Evolutionary conservation across 2,113 vertebrate species (phyloP).

Genomic region (Sinocyclocheilus grahami): DNA sequence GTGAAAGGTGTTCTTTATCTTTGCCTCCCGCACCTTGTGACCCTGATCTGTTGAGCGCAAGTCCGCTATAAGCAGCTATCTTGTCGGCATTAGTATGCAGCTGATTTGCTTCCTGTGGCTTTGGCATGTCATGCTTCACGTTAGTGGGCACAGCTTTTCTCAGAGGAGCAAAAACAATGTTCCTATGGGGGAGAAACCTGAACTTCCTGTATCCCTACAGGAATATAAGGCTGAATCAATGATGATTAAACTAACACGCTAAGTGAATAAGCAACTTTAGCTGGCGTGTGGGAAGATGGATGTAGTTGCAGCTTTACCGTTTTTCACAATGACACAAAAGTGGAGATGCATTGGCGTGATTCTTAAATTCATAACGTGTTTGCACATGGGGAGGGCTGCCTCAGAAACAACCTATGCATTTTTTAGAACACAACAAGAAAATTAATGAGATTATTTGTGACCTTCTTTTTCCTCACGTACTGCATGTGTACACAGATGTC

Average conservation of each 20-base stretch:
- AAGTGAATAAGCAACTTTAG: conserved; percentile 30
- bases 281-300: conserved; percentile 41
- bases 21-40: conserved; percentile 20
- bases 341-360: not conserved
- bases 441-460: conserved; percentile 35
- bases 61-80: conserved; percentile 35
- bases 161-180: conserved; percentile 10
- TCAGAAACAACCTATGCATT: no score
- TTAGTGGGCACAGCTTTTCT: not conserved
- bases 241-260: conserved; percentile 4
- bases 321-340: conserved; percentile 15
- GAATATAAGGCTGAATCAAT: conserved; percentile 30
- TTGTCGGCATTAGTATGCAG: conserved; percentile 56
- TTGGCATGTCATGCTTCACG: conserved; percentile 19
- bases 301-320: conserved; percentile 29
- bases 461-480: conserved; percentile 30
- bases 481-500: not conserved
- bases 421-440: conserved; percentile 21
- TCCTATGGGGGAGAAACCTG: conserved; percentile 28
- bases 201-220: not conserved
- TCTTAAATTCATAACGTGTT: conserved; percentile 22
- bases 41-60: conserved; percentile 17
- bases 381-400: not conserved
- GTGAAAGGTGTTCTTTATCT: conserved; percentile 3
- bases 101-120: conserved; percentile 34